Evolutionary conservation across 1,140 invertebrate species (phyloP).

Genomic region (Nephila pilipes): DNA sequence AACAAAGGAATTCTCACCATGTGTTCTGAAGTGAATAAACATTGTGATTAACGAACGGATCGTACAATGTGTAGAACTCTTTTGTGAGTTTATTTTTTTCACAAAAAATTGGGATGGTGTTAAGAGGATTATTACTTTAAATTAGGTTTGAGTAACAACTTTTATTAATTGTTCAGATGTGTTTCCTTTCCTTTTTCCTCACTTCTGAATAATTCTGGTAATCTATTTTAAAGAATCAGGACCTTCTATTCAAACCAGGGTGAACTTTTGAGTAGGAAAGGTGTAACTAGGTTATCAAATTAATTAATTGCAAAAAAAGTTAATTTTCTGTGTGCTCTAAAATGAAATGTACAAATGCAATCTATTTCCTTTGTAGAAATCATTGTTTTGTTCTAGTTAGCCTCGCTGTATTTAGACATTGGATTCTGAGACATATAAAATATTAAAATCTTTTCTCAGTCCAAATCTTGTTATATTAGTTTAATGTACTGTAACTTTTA

Average conservation of each 20-base stretch:
- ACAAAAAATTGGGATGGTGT: not conserved
- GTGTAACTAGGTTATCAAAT: not conserved
- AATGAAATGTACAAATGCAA: no score
- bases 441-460: no score
- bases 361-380: no score
- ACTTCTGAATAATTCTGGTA: not conserved
- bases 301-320: no score
- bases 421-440: no score
- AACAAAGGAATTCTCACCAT: not conserved
- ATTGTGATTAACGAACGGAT: not conserved
- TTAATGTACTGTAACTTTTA: no score
- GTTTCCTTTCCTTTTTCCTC: not conserved
- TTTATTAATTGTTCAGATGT: not conserved
- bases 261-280: not conserved
- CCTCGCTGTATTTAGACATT: no score
- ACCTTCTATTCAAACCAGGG: no score
- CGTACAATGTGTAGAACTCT: not conserved
- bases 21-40: not conserved
- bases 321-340: no score
- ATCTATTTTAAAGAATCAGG: not conserved
- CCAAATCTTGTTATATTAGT: no score
- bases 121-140: not conserved
- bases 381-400: no score
- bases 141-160: not conserved
- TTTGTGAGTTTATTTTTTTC: not conserved